Percentiles rank a stretch among this genome's conserved stretches.
Evolutionary conservation across 1,140 invertebrate genomes (phyloP).

Genomic region (Metopolophium dirhodum): DNA sequence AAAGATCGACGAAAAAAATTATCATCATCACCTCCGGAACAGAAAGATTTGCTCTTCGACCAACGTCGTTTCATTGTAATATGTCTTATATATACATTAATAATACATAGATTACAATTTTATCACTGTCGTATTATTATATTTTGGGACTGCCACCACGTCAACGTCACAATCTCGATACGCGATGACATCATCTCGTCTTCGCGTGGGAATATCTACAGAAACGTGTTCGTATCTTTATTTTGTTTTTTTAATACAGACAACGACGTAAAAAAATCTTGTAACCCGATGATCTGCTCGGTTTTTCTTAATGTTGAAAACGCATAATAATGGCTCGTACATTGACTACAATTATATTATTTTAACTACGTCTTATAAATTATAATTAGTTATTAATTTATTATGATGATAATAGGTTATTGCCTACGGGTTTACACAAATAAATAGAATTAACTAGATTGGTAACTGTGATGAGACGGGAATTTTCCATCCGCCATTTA

Average conservation of each 20-base stretch:
- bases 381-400: too few species aligned
- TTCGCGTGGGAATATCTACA: background rate
- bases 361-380: too few species aligned
- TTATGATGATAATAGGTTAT: background rate
- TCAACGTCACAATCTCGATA: background rate
- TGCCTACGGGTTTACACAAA: too few species aligned
- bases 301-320: background rate
- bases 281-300: background rate
- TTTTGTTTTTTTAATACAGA: background rate
- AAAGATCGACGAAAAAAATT: too few species aligned
- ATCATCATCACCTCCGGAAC: too few species aligned
- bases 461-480: too few species aligned
- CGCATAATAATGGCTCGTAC: background rate
- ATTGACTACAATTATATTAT: background rate
- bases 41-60: background rate
- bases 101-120: background rate
- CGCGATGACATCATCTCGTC: background rate
- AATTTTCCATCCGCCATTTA: too few species aligned
- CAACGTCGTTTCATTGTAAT: background rate
- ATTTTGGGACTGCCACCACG: background rate
- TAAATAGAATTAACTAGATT: too few species aligned
- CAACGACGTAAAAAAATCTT: background rate
- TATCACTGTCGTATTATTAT: background rate
- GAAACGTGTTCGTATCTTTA: background rate
- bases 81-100: background rate